Evolutionary conservation across 1,140 invertebrate species (phyloP).

Genomic region (Cydia splendana): DNA sequence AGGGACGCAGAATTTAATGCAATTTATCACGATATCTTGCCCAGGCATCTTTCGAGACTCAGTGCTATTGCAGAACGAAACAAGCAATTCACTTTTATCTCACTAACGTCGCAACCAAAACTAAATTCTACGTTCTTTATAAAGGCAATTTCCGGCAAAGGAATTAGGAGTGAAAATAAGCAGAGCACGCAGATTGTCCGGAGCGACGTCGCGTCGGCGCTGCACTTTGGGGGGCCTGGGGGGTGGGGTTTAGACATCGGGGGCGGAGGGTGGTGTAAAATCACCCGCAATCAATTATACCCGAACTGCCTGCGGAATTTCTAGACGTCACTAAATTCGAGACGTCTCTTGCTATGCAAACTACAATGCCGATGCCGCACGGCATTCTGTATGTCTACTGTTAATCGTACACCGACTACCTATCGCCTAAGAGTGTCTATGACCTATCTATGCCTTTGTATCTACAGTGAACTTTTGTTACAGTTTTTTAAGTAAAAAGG

Average conservation of each 20-base stretch:
- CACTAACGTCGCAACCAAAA: constrained; percentile 44
- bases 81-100: constrained; percentile 45
- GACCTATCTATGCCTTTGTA: too few relatives aligned
- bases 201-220: constrained; percentile 68
- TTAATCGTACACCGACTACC: not conserved
- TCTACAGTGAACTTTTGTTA: too few relatives aligned
- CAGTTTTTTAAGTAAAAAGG: too few relatives aligned
- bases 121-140: constrained; percentile 65
- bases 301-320: constrained; percentile 77
- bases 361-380: constrained; percentile 31
- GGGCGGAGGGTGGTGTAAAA: constrained; percentile 68
- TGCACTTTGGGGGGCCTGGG: constrained; percentile 64
- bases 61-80: constrained; percentile 23
- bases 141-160: constrained; percentile 76
- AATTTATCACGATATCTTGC: constrained; percentile 18
- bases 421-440: not conserved
- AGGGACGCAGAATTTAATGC: not conserved
- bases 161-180: constrained; percentile 78
- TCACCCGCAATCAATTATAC: constrained; percentile 79
- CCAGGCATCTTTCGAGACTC: constrained; percentile 6
- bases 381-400: not conserved
- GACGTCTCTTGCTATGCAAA: constrained; percentile 36
- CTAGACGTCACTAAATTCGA: constrained; percentile 69
- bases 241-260: constrained; percentile 59
- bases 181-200: constrained; percentile 78